Evolutionary conservation across 2,888 invertebrate genomes (phyloP), one percentile per base, ranked within the genome.

Genomic region (Ichneumoninae sp.): DNA sequence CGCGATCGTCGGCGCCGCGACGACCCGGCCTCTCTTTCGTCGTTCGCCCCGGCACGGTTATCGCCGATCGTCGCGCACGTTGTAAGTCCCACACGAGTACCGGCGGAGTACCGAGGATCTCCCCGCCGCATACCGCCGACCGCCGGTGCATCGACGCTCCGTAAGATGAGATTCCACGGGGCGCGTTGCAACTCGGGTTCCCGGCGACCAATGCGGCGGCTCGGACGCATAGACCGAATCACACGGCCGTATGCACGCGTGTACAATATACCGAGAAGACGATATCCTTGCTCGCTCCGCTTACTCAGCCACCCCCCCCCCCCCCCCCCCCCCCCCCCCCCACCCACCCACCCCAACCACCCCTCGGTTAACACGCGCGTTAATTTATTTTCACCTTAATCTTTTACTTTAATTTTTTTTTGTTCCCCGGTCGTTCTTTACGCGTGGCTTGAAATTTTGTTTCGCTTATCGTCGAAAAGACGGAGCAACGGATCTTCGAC

Each of bases 251-350:
- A 19, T 36, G 22, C 16, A 40, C 57, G 44, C 22, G 44, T 22
- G 13, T n/a, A 30, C 36, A 26, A 50, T 68, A 62, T 44, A 82
- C 40, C 26, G n/a, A n/a, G 71, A 77, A 72, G 77, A 78, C 62
- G 80, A 72, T 80, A 80, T 80, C 72, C 72, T 65, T 66, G 72
- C n/a, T 62, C 70, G 72, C 52, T 82, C 44, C 62, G 74, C 60
- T 82, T 82, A 72, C 77, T 76, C 75, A 52, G 60, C 62, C 60
- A 7, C 33, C 5, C 33, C 4, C 33, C 33, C 33, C 33, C 33
- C 22, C 22, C 22, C 62, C 60, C 36, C 33, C 5, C n/a, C 33
- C 4, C 33, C 33, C 33, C 33, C 4, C 33, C 33, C 33, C 33
- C 33, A 22, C 33, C 33, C 33, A 4, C 5, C 33, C 33, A 4